A percentile compares a stretch with the other conserved stretches of the same genome.
phyloP scores from a whole-genome alignment of 1,140 invertebrate species.

The Patella vulgata region DNA sequence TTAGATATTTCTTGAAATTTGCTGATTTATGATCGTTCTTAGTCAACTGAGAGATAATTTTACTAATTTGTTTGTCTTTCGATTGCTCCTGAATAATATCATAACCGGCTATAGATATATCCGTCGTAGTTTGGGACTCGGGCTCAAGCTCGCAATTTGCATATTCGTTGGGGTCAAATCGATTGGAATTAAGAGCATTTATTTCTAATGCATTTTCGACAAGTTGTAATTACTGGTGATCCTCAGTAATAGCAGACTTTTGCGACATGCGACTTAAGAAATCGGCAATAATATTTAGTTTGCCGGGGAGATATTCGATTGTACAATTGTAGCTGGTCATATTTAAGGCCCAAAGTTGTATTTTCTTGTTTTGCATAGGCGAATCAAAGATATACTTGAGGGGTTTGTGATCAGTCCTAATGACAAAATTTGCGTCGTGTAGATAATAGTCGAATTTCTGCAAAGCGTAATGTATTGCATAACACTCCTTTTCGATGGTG shows the following conservation, averaged over 20 bases:
- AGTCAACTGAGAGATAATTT: conserved; percentile 9
- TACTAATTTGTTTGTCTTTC: conserved; percentile 9
- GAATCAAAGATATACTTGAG: too few species aligned
- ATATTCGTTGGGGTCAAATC: conserved; percentile 23
- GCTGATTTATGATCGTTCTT: too few species aligned
- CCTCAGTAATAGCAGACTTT: neutral
- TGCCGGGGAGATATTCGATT: conserved; percentile 10
- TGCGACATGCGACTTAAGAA: neutral
- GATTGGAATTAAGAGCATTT: conserved; percentile 19
- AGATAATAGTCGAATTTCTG: too few species aligned
- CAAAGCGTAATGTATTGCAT: too few species aligned
- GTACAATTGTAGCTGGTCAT: conserved; percentile 3
- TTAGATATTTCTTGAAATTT: conserved; percentile 1
- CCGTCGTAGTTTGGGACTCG: neutral
- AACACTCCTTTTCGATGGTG: too few species aligned
- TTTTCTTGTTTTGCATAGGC: too few species aligned
- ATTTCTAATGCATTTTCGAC: conserved; percentile 19
- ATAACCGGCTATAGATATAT: neutral
- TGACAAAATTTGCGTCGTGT: too few species aligned
- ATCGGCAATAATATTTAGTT: conserved; percentile 21
- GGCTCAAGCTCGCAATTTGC: neutral
- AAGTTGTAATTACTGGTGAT: conserved; percentile 5
- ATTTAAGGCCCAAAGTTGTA: conserved; percentile 3
- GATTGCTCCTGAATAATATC: conserved; percentile 16
- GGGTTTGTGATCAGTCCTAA: too few species aligned